These are phyloP conservation scores for Pollachius pollachius DNA, from an alignment of 2,113 vertebrate species.

Conservation along the genomic window DNA sequence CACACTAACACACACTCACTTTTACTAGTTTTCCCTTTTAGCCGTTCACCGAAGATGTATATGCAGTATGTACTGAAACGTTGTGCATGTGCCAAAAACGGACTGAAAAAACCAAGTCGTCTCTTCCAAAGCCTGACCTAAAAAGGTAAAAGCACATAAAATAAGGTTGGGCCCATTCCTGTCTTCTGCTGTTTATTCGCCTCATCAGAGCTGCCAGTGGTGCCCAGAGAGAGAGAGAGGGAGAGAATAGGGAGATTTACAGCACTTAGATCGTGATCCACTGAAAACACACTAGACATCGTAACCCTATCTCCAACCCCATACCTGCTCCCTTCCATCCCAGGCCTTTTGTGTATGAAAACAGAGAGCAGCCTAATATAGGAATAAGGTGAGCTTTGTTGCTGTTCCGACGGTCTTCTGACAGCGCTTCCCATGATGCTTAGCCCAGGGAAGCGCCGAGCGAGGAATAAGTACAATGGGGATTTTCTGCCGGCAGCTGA, in stretches of 20 bases:
- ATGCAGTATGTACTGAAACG: constrained; percentile 12
- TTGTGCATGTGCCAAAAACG: constrained; percentile 24
- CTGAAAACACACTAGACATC: constrained; percentile 3
- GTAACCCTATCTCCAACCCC: constrained; percentile 23
- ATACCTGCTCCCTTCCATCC: too few relatives aligned
- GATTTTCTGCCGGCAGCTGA: neutral
- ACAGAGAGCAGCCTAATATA: constrained; percentile 25
- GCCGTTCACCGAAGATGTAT: neutral
- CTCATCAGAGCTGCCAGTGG: constrained; percentile 40
- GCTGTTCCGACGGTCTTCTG: constrained; percentile 1
- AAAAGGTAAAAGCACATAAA: constrained; percentile 62
- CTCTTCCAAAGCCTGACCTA: constrained; percentile 56
- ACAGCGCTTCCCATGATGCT: constrained; percentile 12
- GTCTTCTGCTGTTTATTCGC: constrained; percentile 54
- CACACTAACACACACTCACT: constrained; percentile 20
- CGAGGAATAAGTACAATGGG: constrained; percentile 3
- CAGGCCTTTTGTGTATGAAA: constrained; percentile 5
- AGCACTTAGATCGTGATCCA: neutral
- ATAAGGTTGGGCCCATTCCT: constrained; percentile 26
- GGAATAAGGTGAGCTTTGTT: constrained; percentile 12
- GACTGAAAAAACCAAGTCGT: constrained; percentile 7
- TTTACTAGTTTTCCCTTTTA: constrained; percentile 25
- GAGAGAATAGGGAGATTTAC: neutral
- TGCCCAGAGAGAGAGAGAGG: constrained; percentile 24
- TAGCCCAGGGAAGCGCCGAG: constrained; percentile 26